Evolutionary conservation across 2,888 invertebrate species (phyloP).

Genomic region (Prenolepis imparis): DNA sequence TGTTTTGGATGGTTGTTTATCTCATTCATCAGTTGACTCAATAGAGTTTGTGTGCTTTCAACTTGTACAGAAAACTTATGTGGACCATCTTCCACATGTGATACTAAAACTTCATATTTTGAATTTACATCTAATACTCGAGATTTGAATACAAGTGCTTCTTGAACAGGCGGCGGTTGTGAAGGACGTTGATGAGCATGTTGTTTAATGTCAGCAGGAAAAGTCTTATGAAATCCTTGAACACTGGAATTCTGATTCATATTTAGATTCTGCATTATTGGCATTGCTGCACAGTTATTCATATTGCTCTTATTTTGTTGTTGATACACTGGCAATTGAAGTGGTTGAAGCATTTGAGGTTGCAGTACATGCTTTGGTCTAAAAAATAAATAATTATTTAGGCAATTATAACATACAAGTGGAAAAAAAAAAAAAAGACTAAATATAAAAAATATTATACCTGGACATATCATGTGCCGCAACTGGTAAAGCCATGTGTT

Average conservation of each 20-base stretch:
- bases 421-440: not conserved
- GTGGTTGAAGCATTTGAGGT: conserved; percentile 32
- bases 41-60: conserved; percentile 88
- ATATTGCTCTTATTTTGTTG: conserved; percentile 51
- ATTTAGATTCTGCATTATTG: conserved; percentile 38
- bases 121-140: conserved; percentile 87
- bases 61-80: conserved; percentile 92
- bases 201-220: conserved; percentile 52
- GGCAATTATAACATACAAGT: not conserved
- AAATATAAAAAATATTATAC: conserved; percentile 64
- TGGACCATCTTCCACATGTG: conserved; percentile 93
- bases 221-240: conserved; percentile 43
- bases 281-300: conserved; percentile 35
- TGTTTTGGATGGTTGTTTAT: conserved; percentile 89
- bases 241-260: conserved; percentile 45
- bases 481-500: conserved; percentile 74
- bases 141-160: conserved; percentile 82
- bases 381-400: conserved; percentile 11
- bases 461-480: conserved; percentile 74
- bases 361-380: conserved; percentile 25
- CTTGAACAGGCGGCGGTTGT: conserved; percentile 54
- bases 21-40: conserved; percentile 91
- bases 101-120: conserved; percentile 91
- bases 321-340: conserved; percentile 61
- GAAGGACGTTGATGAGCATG: conserved; percentile 38